Conservation (phyloP, 2,113 vertebrate genomes). For the Rhadina sibilatrix region DNA sequence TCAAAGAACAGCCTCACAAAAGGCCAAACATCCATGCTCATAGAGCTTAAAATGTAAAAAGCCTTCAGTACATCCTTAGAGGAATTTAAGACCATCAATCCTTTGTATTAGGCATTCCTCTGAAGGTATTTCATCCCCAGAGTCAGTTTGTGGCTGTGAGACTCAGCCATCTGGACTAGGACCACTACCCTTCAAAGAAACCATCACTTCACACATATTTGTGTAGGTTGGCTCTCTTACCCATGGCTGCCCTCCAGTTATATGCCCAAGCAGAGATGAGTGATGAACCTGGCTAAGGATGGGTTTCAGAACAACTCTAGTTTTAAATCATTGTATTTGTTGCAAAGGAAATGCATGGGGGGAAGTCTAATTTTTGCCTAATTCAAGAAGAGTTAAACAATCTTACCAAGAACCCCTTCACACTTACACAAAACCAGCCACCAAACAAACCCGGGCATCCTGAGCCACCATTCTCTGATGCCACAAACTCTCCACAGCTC, state of each 20-base stretch:
- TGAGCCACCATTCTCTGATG: not conserved
- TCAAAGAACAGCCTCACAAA: not conserved
- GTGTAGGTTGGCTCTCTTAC: not conserved
- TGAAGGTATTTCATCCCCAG: not conserved
- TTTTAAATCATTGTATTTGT: not conserved
- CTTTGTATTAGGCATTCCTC: not conserved
- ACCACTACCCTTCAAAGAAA: not conserved
- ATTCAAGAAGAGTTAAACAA: not conserved
- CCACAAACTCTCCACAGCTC: not conserved
- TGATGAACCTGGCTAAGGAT: not conserved
- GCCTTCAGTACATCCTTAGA: not conserved
- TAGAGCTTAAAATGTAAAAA: not conserved
- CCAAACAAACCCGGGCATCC: not conserved
- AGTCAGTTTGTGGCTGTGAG: fast-evolving
- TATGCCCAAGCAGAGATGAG: not conserved
- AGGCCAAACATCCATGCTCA: not conserved
- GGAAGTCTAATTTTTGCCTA: not conserved
- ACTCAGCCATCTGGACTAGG: not conserved
- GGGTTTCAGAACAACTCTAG: not conserved
- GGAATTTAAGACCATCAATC: not conserved
- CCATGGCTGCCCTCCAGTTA: not conserved
- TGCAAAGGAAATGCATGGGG: not conserved
- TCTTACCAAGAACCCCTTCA: not conserved
- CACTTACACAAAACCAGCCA: not conserved
- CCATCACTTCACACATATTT: too few relatives aligned